Conservation (phyloP, 2,888 invertebrate species). For the Heliconius hortense region DNA sequence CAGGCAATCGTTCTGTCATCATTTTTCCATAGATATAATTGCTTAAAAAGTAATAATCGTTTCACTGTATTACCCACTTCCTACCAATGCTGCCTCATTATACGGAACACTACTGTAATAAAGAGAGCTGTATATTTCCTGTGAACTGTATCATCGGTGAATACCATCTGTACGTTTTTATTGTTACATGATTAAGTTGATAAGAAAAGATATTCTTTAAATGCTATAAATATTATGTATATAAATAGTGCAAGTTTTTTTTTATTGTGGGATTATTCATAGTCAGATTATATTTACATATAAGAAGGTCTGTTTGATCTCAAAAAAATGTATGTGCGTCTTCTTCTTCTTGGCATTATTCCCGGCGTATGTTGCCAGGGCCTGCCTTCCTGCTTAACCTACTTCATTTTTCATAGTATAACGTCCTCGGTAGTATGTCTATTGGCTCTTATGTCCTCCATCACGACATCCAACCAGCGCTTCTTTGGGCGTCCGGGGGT, state of each 20-base stretch:
- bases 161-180: neutral
- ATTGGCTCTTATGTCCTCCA: too few relatives aligned
- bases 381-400: too few relatives aligned
- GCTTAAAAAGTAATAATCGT: slow-evolving; percentile 5
- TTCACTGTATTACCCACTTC: slow-evolving; percentile 1
- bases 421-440: too few relatives aligned
- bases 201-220: neutral
- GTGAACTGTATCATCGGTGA: neutral
- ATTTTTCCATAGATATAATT: slow-evolving; percentile 10
- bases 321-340: neutral
- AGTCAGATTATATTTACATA: neutral
- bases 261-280: too few relatives aligned
- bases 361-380: too few relatives aligned
- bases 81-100: neutral
- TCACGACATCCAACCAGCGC: too few relatives aligned
- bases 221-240: neutral
- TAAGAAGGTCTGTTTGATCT: neutral
- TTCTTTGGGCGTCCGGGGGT: too few relatives aligned
- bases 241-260: neutral
- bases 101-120: slow-evolving; percentile 15
- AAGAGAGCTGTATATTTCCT: slow-evolving; percentile 1
- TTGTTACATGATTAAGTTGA: neutral
- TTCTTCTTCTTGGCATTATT: too few relatives aligned
- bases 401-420: too few relatives aligned
- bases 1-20: slow-evolving; percentile 4